Base-by-base conservation (phyloP, 2,113 vertebrate species). In the Smithornis capensis region DNA sequence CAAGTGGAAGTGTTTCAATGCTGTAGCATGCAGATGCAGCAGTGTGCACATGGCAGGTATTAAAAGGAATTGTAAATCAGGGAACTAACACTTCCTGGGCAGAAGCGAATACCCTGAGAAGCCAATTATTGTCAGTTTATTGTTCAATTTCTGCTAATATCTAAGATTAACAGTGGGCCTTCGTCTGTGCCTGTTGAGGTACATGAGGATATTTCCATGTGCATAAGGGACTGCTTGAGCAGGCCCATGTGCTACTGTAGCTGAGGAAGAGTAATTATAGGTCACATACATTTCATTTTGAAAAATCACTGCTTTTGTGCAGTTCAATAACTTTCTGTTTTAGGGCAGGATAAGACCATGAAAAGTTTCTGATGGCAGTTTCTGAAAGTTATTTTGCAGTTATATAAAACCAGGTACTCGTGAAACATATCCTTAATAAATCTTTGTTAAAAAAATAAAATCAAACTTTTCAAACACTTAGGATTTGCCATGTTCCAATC, bases 271-370 rank as follows among this genome's bases (percentile, higher is more conserved):
- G 27, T 83, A 95, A 93, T 88, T 90, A 55, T 13, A 86, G 40
- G 88, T 93, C 90, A 83, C 56, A 27, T 40, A 65, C 40, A 93
- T 67, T 96, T 88, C 88, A 77, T 77, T 88, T 60, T 94, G 90
- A 94, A 85, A 97, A 90, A 95, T 94, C 68, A 74, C 75, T 56
- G 15, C 60, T 86, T 85, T 42, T 80, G 37, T 81, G 60, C 47
- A 78, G 47, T 86, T 83, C 83, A 64, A 37, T 93, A 75, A 52
- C 35, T 78, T 96, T 77, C 73, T 83, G 75, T 91, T 92, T 92
- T 65, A 85, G 56, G 68, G 11, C 6, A 73, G 42, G 16, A 19
- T 42, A 59, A 78, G 75, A 80, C 29, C 9, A 19, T 70, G n/a
- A 67, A 71, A 91, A 90, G 52, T 77, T 89, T 87, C 93, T 69